Base-by-base conservation (phyloP, 2,888 invertebrate species). In the Drosophila falleni region DNA sequence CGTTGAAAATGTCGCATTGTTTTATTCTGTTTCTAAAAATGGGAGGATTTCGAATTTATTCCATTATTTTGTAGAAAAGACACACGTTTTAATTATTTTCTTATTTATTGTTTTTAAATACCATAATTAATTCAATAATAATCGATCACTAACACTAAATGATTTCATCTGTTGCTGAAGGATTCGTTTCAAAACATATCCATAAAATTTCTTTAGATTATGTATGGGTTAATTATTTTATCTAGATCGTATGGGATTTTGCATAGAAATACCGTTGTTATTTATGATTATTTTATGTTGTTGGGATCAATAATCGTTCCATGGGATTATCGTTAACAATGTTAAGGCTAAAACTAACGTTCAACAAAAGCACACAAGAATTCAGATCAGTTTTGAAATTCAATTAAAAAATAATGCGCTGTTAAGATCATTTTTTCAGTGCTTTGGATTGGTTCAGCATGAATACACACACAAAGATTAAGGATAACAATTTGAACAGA, bases 301-400 rank as follows among this genome's bases (percentile, higher is more conserved):
- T 62, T 69, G 68, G 74, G 70, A 53, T 66, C 51, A 39, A 41
- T 50, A 50, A 68, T 73, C 42, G 11, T 33, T 63, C 31, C 71
- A 42, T 74, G 78, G 68, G 78, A 67, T 72, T 70, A 70, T 67
- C 50, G 49, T 78, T 78, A 81, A 78, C 78, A 80, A 74, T 70
- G 62, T 64, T 64, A 41, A 49, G 39, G 51, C 61, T 73, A 68
- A 72, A 67, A 81, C 60, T 81, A 81, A 70, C 71, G 58, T 77
- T 83, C 31, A 82, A 80, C 71, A 83, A 80, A 82, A 80, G 80
- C 80, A 82, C 82, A 65, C 65, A 26, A 50, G 65, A 78, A 70
- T 69, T 67, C 74, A 67, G 74, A 80, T 73, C 66, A 67, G 60
- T 29, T 62, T 64, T 55, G 23, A 56, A 37, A 37, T 51, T 67